phyloP scores from a whole-genome alignment of 2,888 invertebrate genomes.

The Dicyrtoma fusca region DNA sequence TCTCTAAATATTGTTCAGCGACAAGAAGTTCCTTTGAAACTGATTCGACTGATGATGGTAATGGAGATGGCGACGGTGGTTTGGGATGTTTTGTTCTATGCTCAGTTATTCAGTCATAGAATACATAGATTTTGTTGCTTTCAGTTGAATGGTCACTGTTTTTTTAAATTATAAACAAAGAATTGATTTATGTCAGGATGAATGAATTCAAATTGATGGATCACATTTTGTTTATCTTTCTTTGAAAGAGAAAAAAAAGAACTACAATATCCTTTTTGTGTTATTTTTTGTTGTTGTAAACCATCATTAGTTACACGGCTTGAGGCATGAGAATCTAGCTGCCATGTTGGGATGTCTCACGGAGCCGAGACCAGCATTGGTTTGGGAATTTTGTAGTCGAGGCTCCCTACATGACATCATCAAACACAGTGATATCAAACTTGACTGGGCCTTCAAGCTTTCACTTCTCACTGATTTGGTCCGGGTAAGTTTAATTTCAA shows the following conservation, averaged over 20 bases:
- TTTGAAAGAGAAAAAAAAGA: not conserved
- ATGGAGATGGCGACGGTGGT: too few species aligned
- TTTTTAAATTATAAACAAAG: too few species aligned
- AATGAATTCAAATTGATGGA: too few species aligned
- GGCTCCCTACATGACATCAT: constrained; percentile 87
- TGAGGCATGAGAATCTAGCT: constrained; percentile 90
- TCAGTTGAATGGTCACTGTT: too few species aligned
- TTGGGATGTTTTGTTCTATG: too few species aligned
- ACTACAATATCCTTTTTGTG: too few species aligned
- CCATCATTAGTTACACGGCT: constrained; percentile 70
- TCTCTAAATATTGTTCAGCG: too few species aligned
- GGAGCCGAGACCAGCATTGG: constrained; percentile 77
- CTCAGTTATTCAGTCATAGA: too few species aligned
- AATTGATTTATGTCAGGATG: too few species aligned
- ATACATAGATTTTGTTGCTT: too few species aligned
- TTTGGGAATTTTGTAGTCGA: constrained; percentile 84
- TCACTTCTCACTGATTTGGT: constrained; percentile 91
- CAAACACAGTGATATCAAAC: constrained; percentile 84
- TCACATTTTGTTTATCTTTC: not conserved
- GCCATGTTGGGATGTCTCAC: constrained; percentile 84
- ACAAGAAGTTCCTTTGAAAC: too few species aligned
- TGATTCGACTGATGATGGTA: too few species aligned
- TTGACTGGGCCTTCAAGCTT: constrained; percentile 94
- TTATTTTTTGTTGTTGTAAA: not conserved
- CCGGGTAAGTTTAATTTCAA: constrained; percentile 68